Base-by-base conservation (phyloP, 2,113 vertebrate species). In the Engraulis encrasicolus region DNA sequence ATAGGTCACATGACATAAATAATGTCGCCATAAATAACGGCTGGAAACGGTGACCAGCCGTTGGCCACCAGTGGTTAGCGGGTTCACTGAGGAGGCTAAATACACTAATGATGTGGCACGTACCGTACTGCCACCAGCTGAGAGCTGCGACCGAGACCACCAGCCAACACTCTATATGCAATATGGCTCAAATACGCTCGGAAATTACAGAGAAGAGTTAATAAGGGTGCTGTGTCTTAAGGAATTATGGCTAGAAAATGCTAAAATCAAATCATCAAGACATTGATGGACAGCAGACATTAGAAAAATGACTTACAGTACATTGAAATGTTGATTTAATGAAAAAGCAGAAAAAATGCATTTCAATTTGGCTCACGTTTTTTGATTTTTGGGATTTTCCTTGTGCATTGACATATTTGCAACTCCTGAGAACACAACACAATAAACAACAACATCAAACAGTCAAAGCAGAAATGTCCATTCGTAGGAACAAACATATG, bases 1-100 rank as follows among this genome's bases (percentile, higher is more conserved):
- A 89, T 80, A 83, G 90, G 90, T 74, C 66, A 34, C 66, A 74
- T 34, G 66, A 15, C 66, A 74, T 74, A 74, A 74, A 74, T 74
- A 74, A 74, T 31, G 66, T 74, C 66, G 34, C 27, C 66, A 34
- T 74, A 74, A 74, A 74, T 74, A 36, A 90, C 87, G 89, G 40
- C 11, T 6, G n/a, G n/a, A 6, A 81, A 84, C 50, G 49, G 54
- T 50, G 61, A 82, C 81, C 81, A 74, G 49, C 71, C n/a, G 50
- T 49, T 50, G 81, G 48, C 81, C 81, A 82, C 61, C 81, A 77
- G 74, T 58, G 11, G 61, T 77, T 74, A 19, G 23, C 48, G 50
- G 81, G 81, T 38, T 50, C 50, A 49, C 61, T 36, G 17, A 66
- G 37, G 61, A 82, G 23, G 81, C 61, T 31, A 11, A 82, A 71